Conservation (phyloP, 2,888 invertebrate species). For the Drosophila nr. perissopoda region DNA sequence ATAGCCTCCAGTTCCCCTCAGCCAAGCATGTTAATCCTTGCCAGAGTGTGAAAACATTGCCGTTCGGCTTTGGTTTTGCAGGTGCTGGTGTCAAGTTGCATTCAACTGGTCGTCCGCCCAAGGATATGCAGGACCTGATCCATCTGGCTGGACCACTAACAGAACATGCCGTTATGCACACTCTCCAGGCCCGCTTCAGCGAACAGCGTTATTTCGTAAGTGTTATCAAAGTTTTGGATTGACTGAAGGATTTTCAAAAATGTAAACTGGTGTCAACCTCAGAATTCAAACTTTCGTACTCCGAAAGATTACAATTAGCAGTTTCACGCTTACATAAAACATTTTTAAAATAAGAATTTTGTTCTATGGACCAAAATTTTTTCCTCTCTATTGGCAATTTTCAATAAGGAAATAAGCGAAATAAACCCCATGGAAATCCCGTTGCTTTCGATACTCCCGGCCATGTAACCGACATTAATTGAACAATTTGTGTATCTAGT, state of each 20-base stretch:
- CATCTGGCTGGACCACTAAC: slow-evolving; percentile 96
- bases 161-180: slow-evolving; percentile 96
- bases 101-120: slow-evolving; percentile 52
- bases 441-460: not conserved
- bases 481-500: not conserved
- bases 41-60: slow-evolving; percentile 79
- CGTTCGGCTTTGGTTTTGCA: slow-evolving; percentile 72
- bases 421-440: not conserved
- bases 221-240: not conserved
- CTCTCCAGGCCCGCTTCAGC: slow-evolving; percentile 95
- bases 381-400: not conserved
- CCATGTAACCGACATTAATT: not conserved
- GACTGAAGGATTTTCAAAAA: not conserved
- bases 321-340: not conserved
- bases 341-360: not conserved
- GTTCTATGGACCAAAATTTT: not conserved
- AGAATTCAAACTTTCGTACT: not conserved
- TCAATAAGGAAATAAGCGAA: not conserved
- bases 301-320: not conserved
- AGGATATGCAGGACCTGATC: slow-evolving; percentile 93
- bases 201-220: slow-evolving; percentile 95
- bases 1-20: slow-evolving; percentile 65
- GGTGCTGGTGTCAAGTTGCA: slow-evolving; percentile 33
- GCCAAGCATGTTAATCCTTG: slow-evolving; percentile 82
- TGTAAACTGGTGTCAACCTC: not conserved